These are phyloP conservation scores for Platyura marginata DNA, from an alignment of 1,140 invertebrate species.

Conservation along the genomic window DNA sequence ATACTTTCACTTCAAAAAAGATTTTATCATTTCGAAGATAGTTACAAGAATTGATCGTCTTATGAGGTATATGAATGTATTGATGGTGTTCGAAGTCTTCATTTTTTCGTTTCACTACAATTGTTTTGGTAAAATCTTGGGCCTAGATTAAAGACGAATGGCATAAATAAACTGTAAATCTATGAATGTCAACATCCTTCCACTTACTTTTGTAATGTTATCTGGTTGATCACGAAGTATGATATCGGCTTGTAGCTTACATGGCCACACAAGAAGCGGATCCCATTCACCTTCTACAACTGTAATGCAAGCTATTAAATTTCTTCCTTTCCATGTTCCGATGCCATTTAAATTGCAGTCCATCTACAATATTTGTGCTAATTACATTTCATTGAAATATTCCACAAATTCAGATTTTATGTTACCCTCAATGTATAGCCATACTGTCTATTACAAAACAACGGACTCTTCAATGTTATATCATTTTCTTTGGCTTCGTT, in stretches of 20 bases:
- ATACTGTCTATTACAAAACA: constrained; percentile 44
- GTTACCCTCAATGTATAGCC: constrained; percentile 49
- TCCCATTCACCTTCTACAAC: constrained; percentile 48
- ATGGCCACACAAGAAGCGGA: constrained; percentile 46
- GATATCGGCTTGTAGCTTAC: constrained; percentile 36
- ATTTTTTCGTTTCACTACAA: constrained; percentile 24
- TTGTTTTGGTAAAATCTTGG: constrained; percentile 29
- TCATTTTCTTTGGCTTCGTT: constrained; percentile 42
- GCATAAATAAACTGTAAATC: neutral
- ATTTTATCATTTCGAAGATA: constrained; percentile 43
- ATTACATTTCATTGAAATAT: no score
- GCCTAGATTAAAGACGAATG: constrained; percentile 12
- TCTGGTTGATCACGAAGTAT: constrained; percentile 39
- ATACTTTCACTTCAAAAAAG: constrained; percentile 39
- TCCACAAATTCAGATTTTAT: no score
- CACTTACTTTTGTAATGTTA: constrained; percentile 21
- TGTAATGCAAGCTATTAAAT: constrained; percentile 42
- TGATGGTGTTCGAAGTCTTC: constrained; percentile 37
- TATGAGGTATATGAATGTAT: constrained; percentile 54
- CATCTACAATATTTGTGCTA: constrained; percentile 31
- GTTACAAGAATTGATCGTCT: constrained; percentile 38
- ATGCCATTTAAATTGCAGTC: constrained; percentile 47
- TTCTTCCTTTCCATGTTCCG: constrained; percentile 49
- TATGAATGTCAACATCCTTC: constrained; percentile 13
- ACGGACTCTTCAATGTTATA: constrained; percentile 35